Base-by-base conservation (phyloP, 1,140 invertebrate species). In the Megalonaias nervosa region DNA sequence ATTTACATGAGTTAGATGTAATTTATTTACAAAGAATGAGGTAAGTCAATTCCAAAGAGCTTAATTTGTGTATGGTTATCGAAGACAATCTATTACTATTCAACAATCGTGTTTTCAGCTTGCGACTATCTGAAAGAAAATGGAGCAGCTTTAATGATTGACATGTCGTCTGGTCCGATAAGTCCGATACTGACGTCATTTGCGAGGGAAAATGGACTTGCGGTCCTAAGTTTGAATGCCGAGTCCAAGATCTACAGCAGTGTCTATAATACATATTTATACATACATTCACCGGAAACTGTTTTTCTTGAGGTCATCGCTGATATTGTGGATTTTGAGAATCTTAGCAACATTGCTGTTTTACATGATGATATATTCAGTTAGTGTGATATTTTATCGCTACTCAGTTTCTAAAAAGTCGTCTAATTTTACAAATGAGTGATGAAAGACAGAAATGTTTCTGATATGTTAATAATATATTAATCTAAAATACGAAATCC, bases 331-430 rank as follows among this genome's bases (percentile, higher is more conserved):
- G 16, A 57, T 4, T 68, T 48, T 70, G 67, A 75, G n/a, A 75
- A 75, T 57, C 74, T 75, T 3, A 69, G 67, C 14, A 70, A 75
- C 59, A 60, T 75, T 3, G 74, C 74, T 21, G 65, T 75, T 17
- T 38, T 75, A 6, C 69, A 75, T 26, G 74, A 75, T 21, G 38
- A 70, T 16, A 69, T 67, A 21, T 75, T 75, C 66, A 75, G 74
- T 75, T 38, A 75, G 74, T 75, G n/a, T 48, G 38, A 48, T 11
- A 48, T 48, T 48, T 11, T 48, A 48, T 48, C 15, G 11, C 60
- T 23, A 11, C 19, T 23, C 60, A 62, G 60, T 61, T 61, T 62
- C 11, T 62, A 62, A 62, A 62, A 62, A 62, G 38, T 9, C 38
- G 1, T 48, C 38, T 11, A 48, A 48, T 48, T 48, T 31, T 48